Percentiles rank a stretch among this genome's conserved stretches.
phyloP scores from a whole-genome alignment of 2,113 vertebrate genomes.

The Apistogramma diplotaenia region DNA sequence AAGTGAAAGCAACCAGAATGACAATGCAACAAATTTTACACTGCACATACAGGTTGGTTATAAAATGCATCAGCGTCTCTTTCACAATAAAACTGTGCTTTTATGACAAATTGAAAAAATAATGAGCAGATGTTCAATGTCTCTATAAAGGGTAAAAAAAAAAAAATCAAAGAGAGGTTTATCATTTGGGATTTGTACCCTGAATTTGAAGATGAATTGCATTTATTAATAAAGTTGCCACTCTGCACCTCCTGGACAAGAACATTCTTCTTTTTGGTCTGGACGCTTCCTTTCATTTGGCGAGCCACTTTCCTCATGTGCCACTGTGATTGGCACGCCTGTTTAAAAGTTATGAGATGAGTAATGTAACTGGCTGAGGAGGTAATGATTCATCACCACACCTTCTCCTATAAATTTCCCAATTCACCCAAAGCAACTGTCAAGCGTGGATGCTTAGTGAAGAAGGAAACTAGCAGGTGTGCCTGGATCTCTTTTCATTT shows the following conservation, averaged over 20 bases:
- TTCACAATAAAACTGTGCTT: background rate
- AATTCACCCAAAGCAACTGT: conserved; percentile 18
- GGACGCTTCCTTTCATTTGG: background rate
- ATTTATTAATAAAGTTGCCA: background rate
- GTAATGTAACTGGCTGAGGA: conserved; percentile 39
- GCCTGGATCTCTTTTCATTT: background rate
- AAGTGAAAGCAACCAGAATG: background rate
- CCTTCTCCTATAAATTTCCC: conserved; percentile 24
- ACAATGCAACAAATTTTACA: background rate
- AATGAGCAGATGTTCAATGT: background rate
- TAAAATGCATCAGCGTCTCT: background rate
- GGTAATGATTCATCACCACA: conserved; percentile 42
- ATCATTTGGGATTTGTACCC: background rate
- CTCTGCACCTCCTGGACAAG: background rate
- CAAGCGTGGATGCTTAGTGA: conserved; percentile 6
- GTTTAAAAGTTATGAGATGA: conserved; percentile 45
- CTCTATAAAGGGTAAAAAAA: background rate
- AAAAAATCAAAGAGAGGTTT: background rate
- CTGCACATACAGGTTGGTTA: background rate
- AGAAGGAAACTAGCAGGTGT: conserved; percentile 31
- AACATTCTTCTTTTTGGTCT: background rate
- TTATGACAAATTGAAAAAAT: background rate
- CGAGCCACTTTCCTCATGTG: background rate
- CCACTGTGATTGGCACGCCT: conserved; percentile 28
- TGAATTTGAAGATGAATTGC: background rate